Conservation (phyloP, 2,797 vertebrate species). For the Chanos chanos region DNA sequence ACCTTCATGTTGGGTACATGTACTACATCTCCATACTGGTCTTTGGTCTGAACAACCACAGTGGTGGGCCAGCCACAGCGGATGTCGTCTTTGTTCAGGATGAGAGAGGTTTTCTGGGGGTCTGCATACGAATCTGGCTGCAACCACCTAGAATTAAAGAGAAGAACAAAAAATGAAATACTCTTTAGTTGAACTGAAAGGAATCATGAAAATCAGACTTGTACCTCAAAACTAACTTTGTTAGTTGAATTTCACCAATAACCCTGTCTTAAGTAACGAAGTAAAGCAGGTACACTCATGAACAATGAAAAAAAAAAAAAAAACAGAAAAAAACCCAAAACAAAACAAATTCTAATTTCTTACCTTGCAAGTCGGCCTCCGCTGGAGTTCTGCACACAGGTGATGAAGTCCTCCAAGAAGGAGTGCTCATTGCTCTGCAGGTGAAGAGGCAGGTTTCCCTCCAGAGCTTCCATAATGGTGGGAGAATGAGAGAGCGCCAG, state of each 20-base stretch:
- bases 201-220: no score
- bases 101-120: conserved; percentile 95
- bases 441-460: conserved; percentile 93
- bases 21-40: conserved; percentile 97
- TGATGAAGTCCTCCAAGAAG: conserved; percentile 97
- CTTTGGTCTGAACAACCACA: conserved; percentile 96
- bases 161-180: neutral
- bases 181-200: no score
- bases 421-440: conserved; percentile 98
- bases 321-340: neutral
- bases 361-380: conserved; percentile 96
- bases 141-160: conserved; percentile 80
- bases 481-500: conserved; percentile 95
- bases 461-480: conserved; percentile 93
- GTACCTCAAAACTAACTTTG: no score
- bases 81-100: conserved; percentile 98
- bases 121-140: conserved; percentile 98
- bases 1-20: conserved; percentile 99
- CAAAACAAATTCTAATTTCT: neutral
- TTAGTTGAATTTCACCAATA: no score
- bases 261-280: no score
- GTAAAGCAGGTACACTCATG: no score
- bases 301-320: no score
- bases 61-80: conserved; percentile 96
- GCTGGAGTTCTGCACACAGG: conserved; percentile 91